These are phyloP conservation scores for Poeciliopsis retropinna DNA, from an alignment of 2,113 vertebrate species.

Conservation along the genomic window DNA sequence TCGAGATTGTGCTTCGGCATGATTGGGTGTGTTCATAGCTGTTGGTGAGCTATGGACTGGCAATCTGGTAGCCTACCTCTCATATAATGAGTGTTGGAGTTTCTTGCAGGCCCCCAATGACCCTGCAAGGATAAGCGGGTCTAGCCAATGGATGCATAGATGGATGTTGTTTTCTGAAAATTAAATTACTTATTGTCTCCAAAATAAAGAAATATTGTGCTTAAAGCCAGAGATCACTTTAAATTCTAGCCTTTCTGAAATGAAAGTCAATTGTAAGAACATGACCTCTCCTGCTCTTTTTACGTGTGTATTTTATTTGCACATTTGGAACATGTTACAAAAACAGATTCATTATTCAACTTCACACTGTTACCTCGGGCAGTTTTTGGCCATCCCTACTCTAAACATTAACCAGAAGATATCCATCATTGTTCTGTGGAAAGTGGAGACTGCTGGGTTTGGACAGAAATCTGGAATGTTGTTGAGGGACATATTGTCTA, in stretches of 20 bases:
- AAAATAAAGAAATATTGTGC: too few relatives aligned
- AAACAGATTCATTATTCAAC: constrained; percentile 22
- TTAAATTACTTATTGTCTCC: too few relatives aligned
- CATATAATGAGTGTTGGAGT: background rate
- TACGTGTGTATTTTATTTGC: background rate
- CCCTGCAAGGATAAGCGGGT: background rate
- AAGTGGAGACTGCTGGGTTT: constrained; percentile 57
- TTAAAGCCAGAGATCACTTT: background rate
- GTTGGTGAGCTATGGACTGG: background rate
- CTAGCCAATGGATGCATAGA: background rate
- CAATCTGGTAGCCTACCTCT: background rate
- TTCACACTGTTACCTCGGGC: constrained; percentile 27
- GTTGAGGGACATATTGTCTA: constrained; percentile 53
- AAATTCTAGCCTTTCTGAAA: background rate
- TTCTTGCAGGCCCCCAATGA: background rate
- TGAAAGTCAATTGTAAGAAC: background rate
- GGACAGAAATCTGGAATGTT: constrained; percentile 35
- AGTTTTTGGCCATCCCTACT: constrained; percentile 35
- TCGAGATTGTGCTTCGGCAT: background rate
- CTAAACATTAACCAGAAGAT: constrained; percentile 59
- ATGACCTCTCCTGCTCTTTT: background rate
- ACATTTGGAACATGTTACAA: constrained; percentile 6
- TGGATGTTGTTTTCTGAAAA: background rate
- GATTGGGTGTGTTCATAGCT: background rate
- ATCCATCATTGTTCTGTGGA: constrained; percentile 71